Conservation (phyloP, 2,797 vertebrate genomes). For the Myotis myotis region DNA sequence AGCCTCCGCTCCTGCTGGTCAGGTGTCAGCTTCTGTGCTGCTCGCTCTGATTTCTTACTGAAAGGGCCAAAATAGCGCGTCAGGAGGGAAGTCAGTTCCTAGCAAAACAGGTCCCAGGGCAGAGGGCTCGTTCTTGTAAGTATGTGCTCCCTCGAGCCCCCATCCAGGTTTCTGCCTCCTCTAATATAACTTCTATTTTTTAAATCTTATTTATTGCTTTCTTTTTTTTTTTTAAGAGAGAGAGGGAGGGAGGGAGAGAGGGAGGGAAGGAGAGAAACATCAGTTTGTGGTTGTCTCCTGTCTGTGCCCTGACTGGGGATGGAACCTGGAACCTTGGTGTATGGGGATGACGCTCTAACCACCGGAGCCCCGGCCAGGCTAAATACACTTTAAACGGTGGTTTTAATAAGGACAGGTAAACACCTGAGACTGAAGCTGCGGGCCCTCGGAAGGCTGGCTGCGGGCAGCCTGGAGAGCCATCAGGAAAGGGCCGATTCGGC, state of each 20-base stretch:
- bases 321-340: too few relatives aligned
- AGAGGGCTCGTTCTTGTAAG: background rate
- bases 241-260: background rate
- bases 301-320: background rate
- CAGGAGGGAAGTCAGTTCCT: background rate
- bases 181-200: background rate
- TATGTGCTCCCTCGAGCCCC: background rate
- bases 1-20: background rate
- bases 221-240: background rate
- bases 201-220: background rate
- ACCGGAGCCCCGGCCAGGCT: too few relatives aligned
- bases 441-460: background rate
- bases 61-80: background rate
- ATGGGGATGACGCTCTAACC: too few relatives aligned
- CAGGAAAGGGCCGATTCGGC: background rate
- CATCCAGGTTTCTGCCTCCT: background rate
- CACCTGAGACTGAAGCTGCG: background rate
- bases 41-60: background rate
- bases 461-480: background rate
- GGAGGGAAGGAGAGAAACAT: background rate
- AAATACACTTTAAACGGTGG: constrained; percentile 80
- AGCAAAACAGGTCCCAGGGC: background rate
- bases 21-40: background rate
- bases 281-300: background rate
- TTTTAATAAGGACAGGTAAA: constrained; percentile 75